Evolutionary conservation across 2,888 invertebrate species (phyloP), one percentile per base, ranked within the genome.

Genomic region (Syritta pipiens): DNA sequence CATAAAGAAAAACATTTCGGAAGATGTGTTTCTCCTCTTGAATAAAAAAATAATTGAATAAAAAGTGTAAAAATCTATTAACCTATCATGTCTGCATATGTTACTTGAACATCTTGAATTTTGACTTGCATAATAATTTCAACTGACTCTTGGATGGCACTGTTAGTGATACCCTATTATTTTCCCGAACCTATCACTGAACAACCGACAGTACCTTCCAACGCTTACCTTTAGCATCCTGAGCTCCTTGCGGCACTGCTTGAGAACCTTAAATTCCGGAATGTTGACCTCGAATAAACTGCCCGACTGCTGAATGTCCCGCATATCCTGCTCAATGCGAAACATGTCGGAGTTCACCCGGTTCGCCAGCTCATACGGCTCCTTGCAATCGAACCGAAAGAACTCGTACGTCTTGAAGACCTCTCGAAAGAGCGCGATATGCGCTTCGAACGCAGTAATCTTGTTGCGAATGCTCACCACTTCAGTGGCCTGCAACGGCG

Each of bases 241-340:
- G 72, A 98, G 89, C 88, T 98, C 98, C 86, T 95, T 95, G 81
- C 97, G 92, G 85, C 98, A 98, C 87, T 97, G 96, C 85, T 94
- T 96, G 51, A 98, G 88, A 76, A 96, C 91, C 86, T 97, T 98
- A 86, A 97, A 98, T 87, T 98, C 98, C 0, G 98, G 97, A 12
- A 97, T 95, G 83, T 93, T 95, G 0, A 98, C 97, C 90, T 98
- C 98, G 89, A 98, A 98, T 40, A 98, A 90, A 1, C 95, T 94
- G 0, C 98, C 98, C 3, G 97, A 96, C 82, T 95, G 94, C 84
- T 96, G 94, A 82, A 98, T 94, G 32, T 93, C 91, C 71, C 90
- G 91, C 96, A 98, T 97, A 85, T 96, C 95, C 40, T 92, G 91
- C 89, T 98, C 98, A 84, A 97, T 90, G 82, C 92, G 90, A n/a